Conservation (phyloP, 2,113 vertebrate genomes). For the Sigmodon hispidus region DNA sequence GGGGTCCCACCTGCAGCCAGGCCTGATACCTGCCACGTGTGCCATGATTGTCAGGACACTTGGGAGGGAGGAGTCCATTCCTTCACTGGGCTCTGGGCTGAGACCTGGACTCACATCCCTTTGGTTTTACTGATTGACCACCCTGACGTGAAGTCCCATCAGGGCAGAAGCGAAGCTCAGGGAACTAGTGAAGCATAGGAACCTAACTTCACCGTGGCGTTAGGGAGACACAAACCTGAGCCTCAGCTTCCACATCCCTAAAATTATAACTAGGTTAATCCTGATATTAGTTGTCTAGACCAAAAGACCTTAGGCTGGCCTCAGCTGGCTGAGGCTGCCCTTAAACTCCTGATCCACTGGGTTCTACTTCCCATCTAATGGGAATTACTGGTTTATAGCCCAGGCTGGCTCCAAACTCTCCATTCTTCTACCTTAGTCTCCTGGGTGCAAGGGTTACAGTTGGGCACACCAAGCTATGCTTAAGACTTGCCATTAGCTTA, state of each 20-base stretch:
- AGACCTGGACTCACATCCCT: accelerated
- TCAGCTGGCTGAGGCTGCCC: neutral
- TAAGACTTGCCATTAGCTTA: neutral
- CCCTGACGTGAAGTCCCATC: neutral
- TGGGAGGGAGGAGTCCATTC: neutral
- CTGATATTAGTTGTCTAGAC: neutral
- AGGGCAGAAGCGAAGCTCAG: neutral
- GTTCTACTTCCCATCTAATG: neutral
- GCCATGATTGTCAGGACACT: neutral
- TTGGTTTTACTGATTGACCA: neutral
- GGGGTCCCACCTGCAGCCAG: neutral
- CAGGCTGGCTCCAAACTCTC: neutral
- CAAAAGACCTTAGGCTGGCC: neutral
- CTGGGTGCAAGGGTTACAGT: neutral
- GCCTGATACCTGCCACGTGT: neutral
- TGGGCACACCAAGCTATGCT: neutral
- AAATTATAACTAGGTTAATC: neutral
- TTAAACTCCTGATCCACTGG: neutral
- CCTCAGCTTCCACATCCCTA: neutral
- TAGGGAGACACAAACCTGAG: neutral
- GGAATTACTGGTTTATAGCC: neutral
- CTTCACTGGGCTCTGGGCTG: neutral
- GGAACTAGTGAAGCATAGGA: neutral
- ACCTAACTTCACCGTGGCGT: neutral
- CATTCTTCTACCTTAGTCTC: neutral